Conservation (phyloP, 2,797 vertebrate species). For the Lepus oiostolus region DNA sequence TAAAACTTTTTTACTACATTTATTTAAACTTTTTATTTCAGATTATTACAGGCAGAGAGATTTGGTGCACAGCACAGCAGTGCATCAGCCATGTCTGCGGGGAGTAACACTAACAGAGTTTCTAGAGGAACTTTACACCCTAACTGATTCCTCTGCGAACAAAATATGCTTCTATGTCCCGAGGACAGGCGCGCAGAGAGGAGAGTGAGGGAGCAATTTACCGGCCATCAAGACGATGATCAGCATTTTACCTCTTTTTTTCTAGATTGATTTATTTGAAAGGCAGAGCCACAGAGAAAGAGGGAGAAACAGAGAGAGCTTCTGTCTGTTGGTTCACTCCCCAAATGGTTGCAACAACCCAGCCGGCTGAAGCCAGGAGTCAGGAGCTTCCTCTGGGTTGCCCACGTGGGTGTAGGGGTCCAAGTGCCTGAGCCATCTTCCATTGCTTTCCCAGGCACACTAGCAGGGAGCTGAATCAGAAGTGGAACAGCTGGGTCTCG, state of each 20-base stretch:
- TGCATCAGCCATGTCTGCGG: not conserved
- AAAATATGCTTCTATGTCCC: not conserved
- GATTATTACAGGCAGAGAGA: not conserved
- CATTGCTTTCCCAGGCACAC: too few relatives aligned
- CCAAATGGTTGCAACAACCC: too few relatives aligned
- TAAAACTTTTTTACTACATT: not conserved
- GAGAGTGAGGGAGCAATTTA: not conserved
- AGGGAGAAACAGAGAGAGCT: too few relatives aligned
- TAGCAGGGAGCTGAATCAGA: too few relatives aligned
- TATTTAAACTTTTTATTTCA: not conserved
- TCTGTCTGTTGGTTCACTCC: too few relatives aligned
- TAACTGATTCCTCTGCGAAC: not conserved
- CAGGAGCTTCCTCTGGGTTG: too few relatives aligned
- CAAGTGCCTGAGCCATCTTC: too few relatives aligned
- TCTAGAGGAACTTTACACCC: slow-evolving; percentile 44
- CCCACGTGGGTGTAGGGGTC: too few relatives aligned
- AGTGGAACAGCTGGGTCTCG: too few relatives aligned
- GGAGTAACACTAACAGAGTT: not conserved
- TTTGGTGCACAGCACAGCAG: not conserved
- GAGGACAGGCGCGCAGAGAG: not conserved
- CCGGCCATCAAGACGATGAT: not conserved
- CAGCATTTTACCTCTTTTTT: slow-evolving; percentile 1
- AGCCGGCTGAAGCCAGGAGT: too few relatives aligned
- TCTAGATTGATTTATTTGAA: not conserved
- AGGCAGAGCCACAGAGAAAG: too few relatives aligned